Conservation (phyloP, 2,888 invertebrate species). For the Nephrotoma appendiculata region DNA sequence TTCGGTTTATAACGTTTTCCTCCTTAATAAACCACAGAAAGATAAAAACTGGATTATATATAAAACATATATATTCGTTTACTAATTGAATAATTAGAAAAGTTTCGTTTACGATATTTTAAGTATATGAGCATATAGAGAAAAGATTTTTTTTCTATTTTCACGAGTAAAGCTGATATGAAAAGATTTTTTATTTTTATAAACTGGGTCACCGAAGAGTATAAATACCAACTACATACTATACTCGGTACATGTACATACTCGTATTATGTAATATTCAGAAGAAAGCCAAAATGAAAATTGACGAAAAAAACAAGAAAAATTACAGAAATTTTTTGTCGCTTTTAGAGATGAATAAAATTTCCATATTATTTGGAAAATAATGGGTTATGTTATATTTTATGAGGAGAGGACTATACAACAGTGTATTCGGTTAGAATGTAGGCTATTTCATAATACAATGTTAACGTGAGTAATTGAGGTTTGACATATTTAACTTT, state of each 20-base stretch:
- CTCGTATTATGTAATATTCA: neutral
- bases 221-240: neutral
- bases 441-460: too few relatives aligned
- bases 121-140: neutral
- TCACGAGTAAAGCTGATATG: neutral
- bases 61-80: neutral
- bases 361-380: neutral
- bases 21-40: neutral
- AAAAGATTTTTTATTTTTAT: neutral
- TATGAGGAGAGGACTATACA: neutral
- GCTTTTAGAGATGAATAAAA: neutral
- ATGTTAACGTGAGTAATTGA: too few relatives aligned
- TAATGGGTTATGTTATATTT: neutral
- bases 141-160: neutral
- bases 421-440: too few relatives aligned
- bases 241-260: neutral
- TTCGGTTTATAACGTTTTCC: neutral
- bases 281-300: neutral
- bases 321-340: neutral
- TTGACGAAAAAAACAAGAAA: neutral
- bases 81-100: neutral
- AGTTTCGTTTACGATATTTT: neutral
- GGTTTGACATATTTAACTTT: too few relatives aligned
- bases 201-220: neutral
- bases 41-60: neutral